Percentiles rank a stretch among this genome's conserved stretches.
phyloP scores from a whole-genome alignment of 92 coral and sea anemone species.

The Pocillopora grandis region DNA sequence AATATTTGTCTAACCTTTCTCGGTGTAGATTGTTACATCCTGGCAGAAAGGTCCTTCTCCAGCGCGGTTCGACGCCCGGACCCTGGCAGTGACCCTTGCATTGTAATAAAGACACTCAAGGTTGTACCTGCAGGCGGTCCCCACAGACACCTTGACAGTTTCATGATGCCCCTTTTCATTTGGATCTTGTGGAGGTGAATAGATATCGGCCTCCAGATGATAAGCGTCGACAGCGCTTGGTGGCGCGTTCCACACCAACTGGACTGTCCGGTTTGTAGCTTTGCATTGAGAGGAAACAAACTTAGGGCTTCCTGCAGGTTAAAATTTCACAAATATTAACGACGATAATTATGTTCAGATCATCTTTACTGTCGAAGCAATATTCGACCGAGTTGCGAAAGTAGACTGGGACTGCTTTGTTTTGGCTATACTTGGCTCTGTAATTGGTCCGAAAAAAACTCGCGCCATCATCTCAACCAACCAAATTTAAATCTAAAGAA shows the following conservation, averaged over 20 bases:
- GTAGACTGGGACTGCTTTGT: too few species aligned
- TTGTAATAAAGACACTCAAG: conserved; percentile 74
- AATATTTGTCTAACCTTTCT: conserved; percentile 54
- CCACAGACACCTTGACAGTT: conserved; percentile 58
- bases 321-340: neutral
- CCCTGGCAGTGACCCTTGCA: conserved; percentile 72
- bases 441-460: too few species aligned
- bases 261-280: conserved; percentile 68
- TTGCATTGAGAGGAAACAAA: conserved; percentile 69
- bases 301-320: conserved; percentile 61
- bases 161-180: conserved; percentile 61
- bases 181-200: conserved; percentile 41
- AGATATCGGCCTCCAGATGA: conserved; percentile 68
- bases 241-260: conserved; percentile 72
- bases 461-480: too few species aligned
- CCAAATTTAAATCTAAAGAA: neutral
- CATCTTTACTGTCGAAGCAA: too few species aligned
- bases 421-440: too few species aligned
- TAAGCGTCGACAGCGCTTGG: conserved; percentile 82
- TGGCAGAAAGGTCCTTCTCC: conserved; percentile 81
- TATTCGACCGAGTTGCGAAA: too few species aligned
- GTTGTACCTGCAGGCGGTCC: conserved; percentile 60
- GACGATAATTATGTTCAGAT: neutral
- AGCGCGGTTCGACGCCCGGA: conserved; percentile 85
- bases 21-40: conserved; percentile 54